phyloP scores from a whole-genome alignment of 2,797 vertebrate species.

The Danio kyathit region DNA sequence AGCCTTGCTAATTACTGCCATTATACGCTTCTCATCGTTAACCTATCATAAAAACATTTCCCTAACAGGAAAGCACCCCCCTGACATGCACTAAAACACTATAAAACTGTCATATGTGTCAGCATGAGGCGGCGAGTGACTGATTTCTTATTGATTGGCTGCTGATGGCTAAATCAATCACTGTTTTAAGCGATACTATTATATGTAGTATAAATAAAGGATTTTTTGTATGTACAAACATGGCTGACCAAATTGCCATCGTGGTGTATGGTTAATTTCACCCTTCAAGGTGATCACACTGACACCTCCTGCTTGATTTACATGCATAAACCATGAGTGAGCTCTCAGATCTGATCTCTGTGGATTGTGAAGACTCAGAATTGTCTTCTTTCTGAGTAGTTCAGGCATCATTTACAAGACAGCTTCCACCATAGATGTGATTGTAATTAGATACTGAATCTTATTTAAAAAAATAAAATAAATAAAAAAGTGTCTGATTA shows the following conservation, averaged over 20 bases:
- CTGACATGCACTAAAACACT: conserved; percentile 21
- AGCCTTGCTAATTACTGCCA: conserved; percentile 42
- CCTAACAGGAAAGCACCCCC: not conserved
- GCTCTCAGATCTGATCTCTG: not conserved
- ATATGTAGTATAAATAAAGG: not conserved
- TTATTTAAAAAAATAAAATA: too few relatives aligned
- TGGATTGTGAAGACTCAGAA: conserved; percentile 7
- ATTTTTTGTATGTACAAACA: not conserved
- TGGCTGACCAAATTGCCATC: not conserved
- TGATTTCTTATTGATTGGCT: conserved; percentile 25
- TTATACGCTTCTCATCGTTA: conserved; percentile 25
- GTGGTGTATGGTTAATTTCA: not conserved
- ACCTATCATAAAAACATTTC: conserved; percentile 45
- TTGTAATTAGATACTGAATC: not conserved
- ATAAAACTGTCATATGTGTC: conserved; percentile 28
- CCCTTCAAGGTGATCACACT: not conserved
- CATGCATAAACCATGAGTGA: conserved; percentile 14
- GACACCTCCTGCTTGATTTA: not conserved
- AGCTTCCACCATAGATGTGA: not conserved
- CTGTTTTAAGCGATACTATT: not conserved
- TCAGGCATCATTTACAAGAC: not conserved
- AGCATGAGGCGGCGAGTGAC: not conserved
- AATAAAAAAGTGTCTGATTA: too few relatives aligned
- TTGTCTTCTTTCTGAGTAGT: not conserved
- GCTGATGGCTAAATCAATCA: conserved; percentile 27